Conservation (phyloP, 2,797 vertebrate species). For the Schizopygopsis pylzovi region DNA sequence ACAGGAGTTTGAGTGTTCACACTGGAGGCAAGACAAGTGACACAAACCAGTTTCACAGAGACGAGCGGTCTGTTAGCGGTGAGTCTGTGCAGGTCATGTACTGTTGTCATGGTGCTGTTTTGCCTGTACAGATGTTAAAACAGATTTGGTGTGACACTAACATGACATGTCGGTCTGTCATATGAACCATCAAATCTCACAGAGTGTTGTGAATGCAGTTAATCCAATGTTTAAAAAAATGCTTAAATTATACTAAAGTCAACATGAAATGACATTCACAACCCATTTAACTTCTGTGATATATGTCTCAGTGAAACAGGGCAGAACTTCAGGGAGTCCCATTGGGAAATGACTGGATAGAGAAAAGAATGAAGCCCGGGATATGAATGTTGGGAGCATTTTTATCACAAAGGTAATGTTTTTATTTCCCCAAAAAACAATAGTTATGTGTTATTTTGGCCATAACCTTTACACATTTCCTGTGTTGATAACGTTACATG, state of each 20-base stretch:
- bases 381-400: neutral
- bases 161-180: neutral
- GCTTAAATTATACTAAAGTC: neutral
- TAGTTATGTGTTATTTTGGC: neutral
- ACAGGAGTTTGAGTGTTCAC: constrained; percentile 14
- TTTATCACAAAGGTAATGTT: neutral
- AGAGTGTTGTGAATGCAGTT: neutral
- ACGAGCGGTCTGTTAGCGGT: neutral
- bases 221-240: neutral
- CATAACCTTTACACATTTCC: neutral
- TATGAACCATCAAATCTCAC: neutral
- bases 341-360: neutral
- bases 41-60: constrained; percentile 23
- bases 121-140: neutral
- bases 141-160: neutral
- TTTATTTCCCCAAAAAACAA: neutral
- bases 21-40: constrained; percentile 14
- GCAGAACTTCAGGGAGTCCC: neutral
- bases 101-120: neutral
- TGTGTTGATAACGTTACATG: neutral
- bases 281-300: neutral
- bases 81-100: neutral
- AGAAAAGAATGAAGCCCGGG: neutral
- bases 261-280: neutral
- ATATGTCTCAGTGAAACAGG: neutral